Evolutionary conservation across 2,113 vertebrate genomes (phyloP), one percentile per base, ranked within the genome.

Genomic region (Semnornis frantzii): DNA sequence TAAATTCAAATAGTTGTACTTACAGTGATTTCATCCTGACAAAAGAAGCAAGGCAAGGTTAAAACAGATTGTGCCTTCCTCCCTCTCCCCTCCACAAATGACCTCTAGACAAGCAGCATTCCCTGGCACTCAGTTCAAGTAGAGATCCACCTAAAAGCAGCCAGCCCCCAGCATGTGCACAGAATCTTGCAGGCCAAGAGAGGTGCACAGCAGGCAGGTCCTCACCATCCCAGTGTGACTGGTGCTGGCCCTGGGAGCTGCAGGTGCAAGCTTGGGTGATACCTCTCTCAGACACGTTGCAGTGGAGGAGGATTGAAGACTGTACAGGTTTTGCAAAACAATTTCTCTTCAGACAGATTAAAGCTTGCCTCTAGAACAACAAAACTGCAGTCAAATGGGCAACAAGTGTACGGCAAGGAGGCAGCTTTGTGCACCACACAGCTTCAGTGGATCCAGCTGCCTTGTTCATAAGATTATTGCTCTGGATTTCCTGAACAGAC

Each of bases 171-270:
- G n/a, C 3, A 0, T 3, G 10, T 5, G 12, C 4, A 0, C 4
- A 42, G 24, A 20, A 59, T 78, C 31, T 69, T 24, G 33, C 28
- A 62, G 46, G 46, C 55, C 46, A 57, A 71, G 71, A 33, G 7
- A 34, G 15, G 59, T 0, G 2, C 39, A 37, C 15, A 37, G 65
- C 6, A 82, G 77, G 55, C 30, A 78, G 23, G 34, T 69, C 46
- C 31, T 27, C 1, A 0, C 30, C 5, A 0, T 11, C 27, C 54
- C 59, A n/a, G 72, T 1, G 1, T 52, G 60, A 69, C 55, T 27
- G 21, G 33, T 58, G 27, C 63, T 64, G 30, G 59, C 42, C 52
- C 37, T 0, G 2, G 21, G 25, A 72, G 54, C 46, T 55, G 37
- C 16, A 66, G 44, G 48, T 75, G 31, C 57, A 64, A 64, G 63